phyloP scores from a whole-genome alignment of 2,888 invertebrate genomes.

The Gastracanthus pulcherrimus region DNA sequence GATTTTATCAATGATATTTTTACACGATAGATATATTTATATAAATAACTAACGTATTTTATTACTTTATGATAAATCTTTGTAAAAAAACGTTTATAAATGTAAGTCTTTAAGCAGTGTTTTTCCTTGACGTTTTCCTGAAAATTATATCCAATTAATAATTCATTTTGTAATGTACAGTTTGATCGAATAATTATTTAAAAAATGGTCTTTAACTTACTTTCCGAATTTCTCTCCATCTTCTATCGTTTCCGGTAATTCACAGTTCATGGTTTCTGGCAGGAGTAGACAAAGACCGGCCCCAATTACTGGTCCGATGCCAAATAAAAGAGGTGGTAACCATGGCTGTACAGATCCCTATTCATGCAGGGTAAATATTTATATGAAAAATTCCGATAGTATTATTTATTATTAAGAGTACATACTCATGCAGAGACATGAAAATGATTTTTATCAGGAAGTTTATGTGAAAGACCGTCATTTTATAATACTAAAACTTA shows the following conservation, averaged over 20 bases:
- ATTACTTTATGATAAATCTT: not conserved
- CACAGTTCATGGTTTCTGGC: constrained; percentile 79
- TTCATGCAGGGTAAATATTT: too few relatives aligned
- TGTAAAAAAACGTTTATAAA: not conserved
- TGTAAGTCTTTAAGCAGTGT: not conserved
- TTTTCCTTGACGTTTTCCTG: constrained; percentile 34
- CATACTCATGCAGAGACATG: too few relatives aligned
- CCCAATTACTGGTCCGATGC: constrained; percentile 76
- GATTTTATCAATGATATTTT: not conserved
- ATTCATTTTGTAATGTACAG: too few relatives aligned
- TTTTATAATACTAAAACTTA: too few relatives aligned
- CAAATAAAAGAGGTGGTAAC: constrained; percentile 78
- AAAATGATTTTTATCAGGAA: too few relatives aligned
- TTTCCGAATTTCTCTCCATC: constrained; percentile 78
- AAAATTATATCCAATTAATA: not conserved
- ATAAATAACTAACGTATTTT: not conserved
- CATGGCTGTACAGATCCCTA: constrained; percentile 68
- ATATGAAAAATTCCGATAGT: too few relatives aligned
- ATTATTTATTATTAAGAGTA: too few relatives aligned
- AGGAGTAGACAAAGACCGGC: constrained; percentile 77
- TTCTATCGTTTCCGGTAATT: constrained; percentile 79
- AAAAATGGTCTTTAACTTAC: constrained; percentile 70
- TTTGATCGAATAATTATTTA: too few relatives aligned
- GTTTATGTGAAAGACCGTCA: too few relatives aligned
- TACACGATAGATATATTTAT: not conserved